These are phyloP conservation scores for Nematostella vectensis DNA, from an alignment of 92 coral and sea anemone species.

Conservation along the genomic window DNA sequence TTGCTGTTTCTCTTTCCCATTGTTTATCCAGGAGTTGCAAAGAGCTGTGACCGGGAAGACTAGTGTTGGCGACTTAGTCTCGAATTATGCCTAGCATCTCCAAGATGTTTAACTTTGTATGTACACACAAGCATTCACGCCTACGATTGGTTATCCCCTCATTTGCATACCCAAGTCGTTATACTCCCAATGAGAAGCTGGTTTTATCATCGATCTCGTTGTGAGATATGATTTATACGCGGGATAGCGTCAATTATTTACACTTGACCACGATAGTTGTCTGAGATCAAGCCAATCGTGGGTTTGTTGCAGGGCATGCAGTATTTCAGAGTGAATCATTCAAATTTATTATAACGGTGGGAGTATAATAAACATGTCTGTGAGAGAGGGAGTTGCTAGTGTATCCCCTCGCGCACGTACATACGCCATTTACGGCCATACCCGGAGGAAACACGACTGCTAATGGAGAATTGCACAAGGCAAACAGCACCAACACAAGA, in stretches of 20 bases:
- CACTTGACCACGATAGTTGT: slow-evolving; percentile 13
- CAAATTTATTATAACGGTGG: too few relatives aligned
- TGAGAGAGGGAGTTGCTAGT: too few relatives aligned
- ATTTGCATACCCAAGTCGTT: slow-evolving; percentile 52
- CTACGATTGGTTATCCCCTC: slow-evolving; percentile 44
- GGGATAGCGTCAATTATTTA: slow-evolving; percentile 34
- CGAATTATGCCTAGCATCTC: neutral
- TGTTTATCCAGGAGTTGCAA: neutral
- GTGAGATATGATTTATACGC: slow-evolving; percentile 19
- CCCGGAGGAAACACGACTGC: too few relatives aligned
- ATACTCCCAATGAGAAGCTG: slow-evolving; percentile 15
- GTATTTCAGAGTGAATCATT: too few relatives aligned
- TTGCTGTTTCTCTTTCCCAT: slow-evolving; percentile 77
- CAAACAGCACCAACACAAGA: too few relatives aligned
- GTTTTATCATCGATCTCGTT: slow-evolving; percentile 7
- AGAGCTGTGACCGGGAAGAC: too few relatives aligned
- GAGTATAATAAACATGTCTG: too few relatives aligned
- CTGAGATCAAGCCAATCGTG: slow-evolving; percentile 31
- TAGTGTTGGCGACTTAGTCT: too few relatives aligned
- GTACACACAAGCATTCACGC: slow-evolving; percentile 6
- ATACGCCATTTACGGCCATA: too few relatives aligned
- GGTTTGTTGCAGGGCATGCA: neutral
- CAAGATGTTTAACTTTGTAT: slow-evolving; percentile 23
- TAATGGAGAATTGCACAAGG: too few relatives aligned
- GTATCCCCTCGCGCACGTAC: too few relatives aligned